Evolutionary conservation across 2,888 invertebrate species (phyloP).

Genomic region (Oligia strigilis): DNA sequence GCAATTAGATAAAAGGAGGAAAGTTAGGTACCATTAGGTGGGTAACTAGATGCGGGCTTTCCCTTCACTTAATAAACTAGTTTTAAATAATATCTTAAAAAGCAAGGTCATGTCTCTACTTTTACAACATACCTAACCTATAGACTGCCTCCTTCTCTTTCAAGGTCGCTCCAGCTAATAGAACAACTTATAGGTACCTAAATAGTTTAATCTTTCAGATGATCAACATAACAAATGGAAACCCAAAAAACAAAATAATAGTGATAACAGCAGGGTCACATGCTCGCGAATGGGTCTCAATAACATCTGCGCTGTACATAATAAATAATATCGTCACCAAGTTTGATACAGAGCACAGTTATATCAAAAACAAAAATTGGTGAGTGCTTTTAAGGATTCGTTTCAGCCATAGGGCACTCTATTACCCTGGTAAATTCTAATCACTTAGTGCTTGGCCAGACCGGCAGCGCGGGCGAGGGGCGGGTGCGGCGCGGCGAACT

Average conservation of each 20-base stretch:
- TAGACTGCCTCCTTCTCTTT: not conserved
- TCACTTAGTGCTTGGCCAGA: not conserved
- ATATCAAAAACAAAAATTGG: conserved; percentile 94
- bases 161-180: not conserved
- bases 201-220: conserved; percentile 65
- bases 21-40: conserved; percentile 2
- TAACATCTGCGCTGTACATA: conserved; percentile 93
- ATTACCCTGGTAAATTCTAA: not conserved
- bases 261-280: conserved; percentile 95
- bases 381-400: conserved; percentile 74
- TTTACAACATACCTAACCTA: not conserved
- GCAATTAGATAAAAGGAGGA: conserved; percentile 12
- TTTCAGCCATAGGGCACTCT: not conserved
- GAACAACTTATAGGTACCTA: not conserved
- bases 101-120: not conserved
- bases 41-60: conserved; percentile 33
- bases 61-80: not conserved
- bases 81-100: not conserved
- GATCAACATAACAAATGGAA: conserved; percentile 92
- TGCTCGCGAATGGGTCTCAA: conserved; percentile 96
- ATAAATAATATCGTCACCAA: conserved; percentile 92
- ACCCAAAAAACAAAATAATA: conserved; percentile 90
- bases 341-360: conserved; percentile 91
- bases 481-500: too few relatives aligned
- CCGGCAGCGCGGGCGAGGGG: too few relatives aligned